A percentile compares a stretch with the other conserved stretches of the same genome.
These are phyloP conservation scores for Phaonia tiefii DNA, from an alignment of 2,888 invertebrate species.

Conservation along the genomic window DNA sequence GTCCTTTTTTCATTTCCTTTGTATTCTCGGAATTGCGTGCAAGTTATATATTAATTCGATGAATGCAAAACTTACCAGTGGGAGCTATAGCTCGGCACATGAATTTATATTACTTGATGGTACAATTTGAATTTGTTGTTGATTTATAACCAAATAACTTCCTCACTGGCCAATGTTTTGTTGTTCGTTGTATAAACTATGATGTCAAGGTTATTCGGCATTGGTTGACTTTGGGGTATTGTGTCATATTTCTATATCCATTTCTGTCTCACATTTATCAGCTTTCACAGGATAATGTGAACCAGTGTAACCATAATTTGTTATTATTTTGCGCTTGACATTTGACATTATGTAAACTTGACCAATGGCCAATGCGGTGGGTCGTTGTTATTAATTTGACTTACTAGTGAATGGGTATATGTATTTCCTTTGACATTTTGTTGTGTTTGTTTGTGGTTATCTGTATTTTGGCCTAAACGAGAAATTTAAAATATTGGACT, in stretches of 20 bases:
- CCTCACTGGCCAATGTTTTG: neutral
- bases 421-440: neutral
- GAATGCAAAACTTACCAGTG: neutral
- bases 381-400: too few relatives aligned
- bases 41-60: conserved; percentile 31
- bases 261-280: neutral
- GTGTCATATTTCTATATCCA: neutral
- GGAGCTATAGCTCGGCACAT: neutral
- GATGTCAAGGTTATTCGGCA: conserved; percentile 3
- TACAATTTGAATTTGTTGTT: neutral
- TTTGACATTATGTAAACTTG: conserved; percentile 55
- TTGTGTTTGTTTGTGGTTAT: neutral
- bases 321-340: conserved; percentile 47
- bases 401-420: too few relatives aligned
- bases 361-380: too few relatives aligned
- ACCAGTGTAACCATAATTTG: neutral
- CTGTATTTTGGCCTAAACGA: neutral
- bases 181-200: neutral
- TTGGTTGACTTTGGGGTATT: neutral
- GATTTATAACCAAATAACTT: conserved; percentile 1
- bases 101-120: neutral
- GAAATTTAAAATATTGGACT: neutral
- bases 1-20: neutral
- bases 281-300: neutral
- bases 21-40: conserved; percentile 55